Evolutionary conservation across 2,113 vertebrate genomes (phyloP).

Genomic region (Seriola rivoliana): DNA sequence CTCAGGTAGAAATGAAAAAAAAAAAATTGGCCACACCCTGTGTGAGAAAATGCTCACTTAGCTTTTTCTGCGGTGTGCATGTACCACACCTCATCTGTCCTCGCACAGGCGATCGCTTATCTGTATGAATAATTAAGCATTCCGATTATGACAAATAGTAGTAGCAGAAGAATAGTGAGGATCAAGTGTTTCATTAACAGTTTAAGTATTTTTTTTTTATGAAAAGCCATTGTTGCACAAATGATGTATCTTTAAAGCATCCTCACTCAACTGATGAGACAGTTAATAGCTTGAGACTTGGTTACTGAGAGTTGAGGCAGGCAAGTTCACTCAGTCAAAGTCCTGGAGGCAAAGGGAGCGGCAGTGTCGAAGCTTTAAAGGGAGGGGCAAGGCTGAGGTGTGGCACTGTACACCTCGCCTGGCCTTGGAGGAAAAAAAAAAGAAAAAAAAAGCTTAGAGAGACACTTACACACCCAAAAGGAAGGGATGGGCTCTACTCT

Average conservation of each 20-base stretch:
- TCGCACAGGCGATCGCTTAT: not conserved
- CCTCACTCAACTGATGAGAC: not conserved
- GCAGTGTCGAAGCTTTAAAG: slow-evolving; percentile 7
- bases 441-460: too few species aligned
- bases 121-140: not conserved
- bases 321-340: slow-evolving; percentile 55
- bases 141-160: not conserved
- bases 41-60: slow-evolving; percentile 35
- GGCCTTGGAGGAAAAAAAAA: too few species aligned
- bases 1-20: not conserved
- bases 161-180: too few species aligned
- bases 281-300: not conserved
- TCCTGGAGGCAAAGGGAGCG: slow-evolving; percentile 33
- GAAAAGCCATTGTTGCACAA: not conserved
- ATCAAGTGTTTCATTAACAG: not conserved
- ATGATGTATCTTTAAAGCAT: not conserved
- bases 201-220: not conserved
- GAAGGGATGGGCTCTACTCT: not conserved
- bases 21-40: slow-evolving; percentile 50
- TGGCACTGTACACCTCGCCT: slow-evolving; percentile 13
- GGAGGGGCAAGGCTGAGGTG: slow-evolving; percentile 44
- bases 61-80: slow-evolving; percentile 12
- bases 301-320: slow-evolving; percentile 19
- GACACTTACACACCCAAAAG: slow-evolving; percentile 6
- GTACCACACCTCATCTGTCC: slow-evolving; percentile 34